Base-by-base conservation (phyloP, 2,113 vertebrate species). In the Cygnus atratus region DNA sequence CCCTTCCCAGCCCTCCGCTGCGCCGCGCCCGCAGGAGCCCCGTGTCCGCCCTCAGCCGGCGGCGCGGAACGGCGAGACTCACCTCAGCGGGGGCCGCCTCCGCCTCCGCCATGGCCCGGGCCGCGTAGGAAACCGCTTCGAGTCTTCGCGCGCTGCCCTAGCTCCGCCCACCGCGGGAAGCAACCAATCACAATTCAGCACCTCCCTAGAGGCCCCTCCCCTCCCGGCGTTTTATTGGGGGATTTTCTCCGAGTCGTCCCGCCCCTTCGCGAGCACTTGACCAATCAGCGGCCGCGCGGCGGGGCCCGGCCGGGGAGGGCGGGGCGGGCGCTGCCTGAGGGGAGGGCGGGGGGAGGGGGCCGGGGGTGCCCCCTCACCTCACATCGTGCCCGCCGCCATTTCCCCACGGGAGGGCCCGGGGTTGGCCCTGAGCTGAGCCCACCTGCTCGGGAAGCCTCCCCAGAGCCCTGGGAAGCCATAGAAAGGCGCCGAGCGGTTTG, bases 171-270 rank as follows among this genome's bases (percentile, higher is more conserved):
- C 0, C 0, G 3, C 6, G 1, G 0, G 1, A 1, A 2, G 1
- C 33, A 65, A 0, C 96, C 96, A 97, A 93, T 25, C 11, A 19
- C 2, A 7, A 26, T 12, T 1, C 13, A 31, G 14, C 1, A 0
- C 3, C 3, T 0, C 10, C 0, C 2, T 1, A 0, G 0, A 0
- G 18, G 43, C 54, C 17, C 78, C 63, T 5, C 92, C 82, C 90
- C 82, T 15, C 13, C 0, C 2, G 0, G 0, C 1, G 3, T 3
- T 11, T 25, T n/a, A 41, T 21, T 83, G 82, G 90, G 10, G 0
- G 14, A 10, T 33, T 20, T 6, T 21, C 15, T 1, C 11, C 0
- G 0, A 0, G 0, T 10, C 3, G 14, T 28, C 37, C 9, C 82
- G 58, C 85, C 92, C 4, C 5, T 1, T 18, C 0, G 0, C 0